A percentile compares a stretch with the other conserved stretches of the same genome.
These are phyloP conservation scores for Nansenia antarctica DNA, from an alignment of 2,113 vertebrate genomes.

Conservation along the genomic window DNA sequence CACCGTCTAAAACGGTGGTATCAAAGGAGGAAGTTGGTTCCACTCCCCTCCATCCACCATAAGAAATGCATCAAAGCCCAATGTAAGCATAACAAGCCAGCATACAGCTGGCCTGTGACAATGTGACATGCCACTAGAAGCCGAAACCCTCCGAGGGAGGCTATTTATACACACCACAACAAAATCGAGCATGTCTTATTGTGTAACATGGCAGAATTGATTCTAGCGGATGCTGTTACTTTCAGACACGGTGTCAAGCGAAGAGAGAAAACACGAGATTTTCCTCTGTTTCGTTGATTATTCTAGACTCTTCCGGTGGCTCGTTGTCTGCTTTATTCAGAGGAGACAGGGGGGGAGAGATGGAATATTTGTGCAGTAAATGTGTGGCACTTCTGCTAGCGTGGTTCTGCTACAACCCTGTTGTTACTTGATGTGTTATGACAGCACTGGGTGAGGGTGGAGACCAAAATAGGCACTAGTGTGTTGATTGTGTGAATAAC, in stretches of 20 bases:
- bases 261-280: not conserved
- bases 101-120: too few species aligned
- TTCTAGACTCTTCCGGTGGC: slow-evolving; percentile 11
- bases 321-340: slow-evolving; percentile 23
- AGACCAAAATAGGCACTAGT: slow-evolving; percentile 29
- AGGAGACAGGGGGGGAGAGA: not conserved
- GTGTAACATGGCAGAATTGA: slow-evolving; percentile 28
- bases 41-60: too few species aligned
- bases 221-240: slow-evolving; percentile 13
- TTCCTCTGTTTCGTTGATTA: not conserved
- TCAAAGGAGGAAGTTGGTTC: too few species aligned
- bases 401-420: slow-evolving; percentile 3
- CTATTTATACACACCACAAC: slow-evolving; percentile 9
- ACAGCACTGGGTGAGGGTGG: slow-evolving; percentile 28
- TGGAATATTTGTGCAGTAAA: not conserved
- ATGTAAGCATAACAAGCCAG: too few species aligned
- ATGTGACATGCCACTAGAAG: too few species aligned
- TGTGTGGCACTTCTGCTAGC: slow-evolving; percentile 4
- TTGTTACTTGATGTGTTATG: slow-evolving; percentile 34
- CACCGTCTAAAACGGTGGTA: not conserved
- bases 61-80: too few species aligned
- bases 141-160: not conserved
- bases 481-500: slow-evolving; percentile 22
- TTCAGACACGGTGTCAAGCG: not conserved
- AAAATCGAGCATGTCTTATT: slow-evolving; percentile 7